Evolutionary conservation across 2,113 vertebrate species (phyloP).

Genomic region (Phaethon lepturus): DNA sequence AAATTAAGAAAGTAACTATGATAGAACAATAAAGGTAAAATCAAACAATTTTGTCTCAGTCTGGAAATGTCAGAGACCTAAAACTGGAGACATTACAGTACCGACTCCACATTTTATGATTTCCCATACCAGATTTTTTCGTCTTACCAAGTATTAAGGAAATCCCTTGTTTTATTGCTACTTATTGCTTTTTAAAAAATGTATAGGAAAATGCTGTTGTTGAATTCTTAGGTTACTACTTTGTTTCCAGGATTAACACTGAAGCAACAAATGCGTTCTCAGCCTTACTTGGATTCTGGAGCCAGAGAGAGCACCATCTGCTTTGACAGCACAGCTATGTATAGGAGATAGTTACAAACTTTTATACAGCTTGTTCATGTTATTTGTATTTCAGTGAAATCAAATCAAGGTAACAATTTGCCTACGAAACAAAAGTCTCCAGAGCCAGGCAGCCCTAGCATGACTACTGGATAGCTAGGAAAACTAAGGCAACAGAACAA

Average conservation of each 20-base stretch:
- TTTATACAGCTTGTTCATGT: neutral
- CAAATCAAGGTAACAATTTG: neutral
- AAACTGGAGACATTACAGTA: neutral
- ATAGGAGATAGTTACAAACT: neutral
- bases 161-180: neutral
- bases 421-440: neutral
- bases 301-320: neutral
- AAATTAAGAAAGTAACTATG: neutral
- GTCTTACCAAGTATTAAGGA: neutral
- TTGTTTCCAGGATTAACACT: neutral
- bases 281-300: neutral
- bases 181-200: neutral
- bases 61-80: neutral
- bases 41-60: neutral
- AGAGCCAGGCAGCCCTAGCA: neutral
- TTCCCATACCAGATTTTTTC: neutral
- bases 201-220: neutral
- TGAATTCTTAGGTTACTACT: neutral
- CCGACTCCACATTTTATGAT: neutral
- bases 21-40: neutral
- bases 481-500: neutral
- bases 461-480: neutral
- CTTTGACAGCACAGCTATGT: neutral
- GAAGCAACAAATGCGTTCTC: neutral
- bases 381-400: neutral